Percentiles rank a stretch among this genome's conserved stretches.
These are phyloP conservation scores for Chondrilla cf. caribensis DNA, from an alignment of 37 sponge, comb jelly and placozoan species.

Conservation along the genomic window DNA sequence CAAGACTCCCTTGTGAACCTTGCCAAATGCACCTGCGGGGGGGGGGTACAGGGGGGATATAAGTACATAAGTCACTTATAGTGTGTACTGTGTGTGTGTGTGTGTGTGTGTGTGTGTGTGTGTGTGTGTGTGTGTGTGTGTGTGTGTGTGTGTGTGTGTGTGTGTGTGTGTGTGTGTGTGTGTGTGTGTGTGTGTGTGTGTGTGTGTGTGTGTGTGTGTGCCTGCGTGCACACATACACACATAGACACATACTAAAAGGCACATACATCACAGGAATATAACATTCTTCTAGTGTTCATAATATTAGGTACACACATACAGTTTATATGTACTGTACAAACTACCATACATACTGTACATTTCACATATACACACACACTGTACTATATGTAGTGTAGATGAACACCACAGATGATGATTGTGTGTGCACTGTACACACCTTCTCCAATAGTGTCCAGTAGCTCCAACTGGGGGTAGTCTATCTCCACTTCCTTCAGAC, in stretches of 20 bases:
- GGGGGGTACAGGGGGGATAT: no score
- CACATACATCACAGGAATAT: no score
- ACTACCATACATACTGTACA: not conserved
- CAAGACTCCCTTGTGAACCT: conserved; percentile 4
- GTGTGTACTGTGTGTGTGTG: not conserved
- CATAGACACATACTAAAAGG: no score
- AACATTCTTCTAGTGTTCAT: no score
- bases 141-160: no score
- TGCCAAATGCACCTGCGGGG: conserved; percentile 13
- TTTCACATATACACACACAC: not conserved
- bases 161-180: no score
- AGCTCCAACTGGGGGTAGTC: conserved; percentile 13
- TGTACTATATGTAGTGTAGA: not conserved
- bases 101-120: not conserved
- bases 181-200: no score
- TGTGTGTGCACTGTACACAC: not conserved
- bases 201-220: no score
- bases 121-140: no score
- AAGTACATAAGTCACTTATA: not conserved
- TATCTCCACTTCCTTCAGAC: conserved; percentile 17
- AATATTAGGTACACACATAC: no score
- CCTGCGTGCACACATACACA: no score
- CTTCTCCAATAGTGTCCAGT: conserved; percentile 15
- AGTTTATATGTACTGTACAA: not conserved
- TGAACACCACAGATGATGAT: not conserved